Evolutionary conservation across 2,888 invertebrate genomes (phyloP).

Genomic region (Dynastes grantii): DNA sequence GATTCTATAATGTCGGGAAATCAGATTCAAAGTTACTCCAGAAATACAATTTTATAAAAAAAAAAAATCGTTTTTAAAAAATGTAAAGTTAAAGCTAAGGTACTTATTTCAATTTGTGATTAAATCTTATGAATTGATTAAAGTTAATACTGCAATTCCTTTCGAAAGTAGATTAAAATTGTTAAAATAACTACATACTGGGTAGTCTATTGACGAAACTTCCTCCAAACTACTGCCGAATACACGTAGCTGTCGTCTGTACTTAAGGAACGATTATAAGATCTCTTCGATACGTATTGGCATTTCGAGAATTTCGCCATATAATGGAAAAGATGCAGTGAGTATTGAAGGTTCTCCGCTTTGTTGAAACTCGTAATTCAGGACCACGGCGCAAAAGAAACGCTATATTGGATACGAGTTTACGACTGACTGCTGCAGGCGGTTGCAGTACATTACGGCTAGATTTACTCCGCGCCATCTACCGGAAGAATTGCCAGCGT

Average conservation of each 20-base stretch:
- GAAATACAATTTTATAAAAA: too few relatives aligned
- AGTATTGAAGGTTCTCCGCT: conserved; percentile 9
- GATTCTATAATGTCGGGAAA: too few relatives aligned
- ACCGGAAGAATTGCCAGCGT: conserved; percentile 28
- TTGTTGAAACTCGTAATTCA: conserved; percentile 27
- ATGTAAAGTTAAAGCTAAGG: too few relatives aligned
- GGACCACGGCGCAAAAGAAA: conserved; percentile 25
- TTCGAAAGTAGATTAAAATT: too few relatives aligned
- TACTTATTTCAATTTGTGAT: too few relatives aligned
- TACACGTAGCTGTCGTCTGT: not conserved
- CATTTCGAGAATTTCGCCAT: conserved; percentile 10
- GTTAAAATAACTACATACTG: too few relatives aligned
- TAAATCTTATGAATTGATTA: too few relatives aligned
- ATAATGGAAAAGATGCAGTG: conserved; percentile 21
- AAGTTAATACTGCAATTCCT: too few relatives aligned
- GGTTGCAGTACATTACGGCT: conserved; percentile 26
- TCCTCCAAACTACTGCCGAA: not conserved
- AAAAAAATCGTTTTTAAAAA: too few relatives aligned
- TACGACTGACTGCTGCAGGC: conserved; percentile 32
- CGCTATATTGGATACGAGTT: conserved; percentile 38
- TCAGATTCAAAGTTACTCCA: too few relatives aligned
- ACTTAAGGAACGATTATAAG: not conserved
- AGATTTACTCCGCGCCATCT: conserved; percentile 35
- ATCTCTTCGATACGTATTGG: not conserved
- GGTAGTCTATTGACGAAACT: not conserved